Percentiles rank a stretch among this genome's conserved stretches.
Conservation (phyloP, 2,797 vertebrate genomes). For the Semotilus atromaculatus region DNA sequence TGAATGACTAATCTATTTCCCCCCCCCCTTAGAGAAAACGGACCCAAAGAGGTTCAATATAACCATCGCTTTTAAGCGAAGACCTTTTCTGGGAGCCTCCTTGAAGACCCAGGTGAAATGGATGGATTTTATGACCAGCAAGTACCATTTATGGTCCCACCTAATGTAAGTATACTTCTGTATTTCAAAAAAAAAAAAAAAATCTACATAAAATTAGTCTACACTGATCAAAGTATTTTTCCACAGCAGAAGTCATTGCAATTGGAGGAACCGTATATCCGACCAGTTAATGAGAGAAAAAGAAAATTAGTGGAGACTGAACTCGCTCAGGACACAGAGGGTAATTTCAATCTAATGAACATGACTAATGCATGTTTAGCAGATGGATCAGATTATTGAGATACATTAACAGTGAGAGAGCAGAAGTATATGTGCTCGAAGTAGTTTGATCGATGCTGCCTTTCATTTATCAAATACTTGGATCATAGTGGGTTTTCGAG, state of each 20-base stretch:
- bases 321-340: slow-evolving; percentile 95
- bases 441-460: slow-evolving; percentile 6
- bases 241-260: slow-evolving; percentile 78
- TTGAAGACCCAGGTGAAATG: slow-evolving; percentile 80
- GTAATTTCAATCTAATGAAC: slow-evolving; percentile 70
- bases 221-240: slow-evolving; percentile 34
- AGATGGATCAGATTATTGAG: slow-evolving; percentile 18
- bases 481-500: slow-evolving; percentile 4
- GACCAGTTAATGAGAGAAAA: slow-evolving; percentile 86
- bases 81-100: slow-evolving; percentile 63
- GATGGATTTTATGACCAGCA: slow-evolving; percentile 98
- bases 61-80: slow-evolving; percentile 72
- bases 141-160: slow-evolving; percentile 92
- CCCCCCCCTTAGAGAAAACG: slow-evolving; percentile 61
- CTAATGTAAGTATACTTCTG: slow-evolving; percentile 82
- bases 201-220: not conserved
- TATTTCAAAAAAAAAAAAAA: not conserved
- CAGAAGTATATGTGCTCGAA: slow-evolving; percentile 4
- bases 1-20: slow-evolving; percentile 22
- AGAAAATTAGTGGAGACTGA: slow-evolving; percentile 94
- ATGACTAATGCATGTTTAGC: slow-evolving; percentile 31
- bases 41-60: slow-evolving; percentile 45
- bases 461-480: slow-evolving; percentile 18
- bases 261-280: slow-evolving; percentile 80
- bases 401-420: slow-evolving; percentile 38